Evolutionary conservation across 2,113 vertebrate species (phyloP), one percentile per base, ranked within the genome.

Genomic region (Turdus rufiventris): DNA sequence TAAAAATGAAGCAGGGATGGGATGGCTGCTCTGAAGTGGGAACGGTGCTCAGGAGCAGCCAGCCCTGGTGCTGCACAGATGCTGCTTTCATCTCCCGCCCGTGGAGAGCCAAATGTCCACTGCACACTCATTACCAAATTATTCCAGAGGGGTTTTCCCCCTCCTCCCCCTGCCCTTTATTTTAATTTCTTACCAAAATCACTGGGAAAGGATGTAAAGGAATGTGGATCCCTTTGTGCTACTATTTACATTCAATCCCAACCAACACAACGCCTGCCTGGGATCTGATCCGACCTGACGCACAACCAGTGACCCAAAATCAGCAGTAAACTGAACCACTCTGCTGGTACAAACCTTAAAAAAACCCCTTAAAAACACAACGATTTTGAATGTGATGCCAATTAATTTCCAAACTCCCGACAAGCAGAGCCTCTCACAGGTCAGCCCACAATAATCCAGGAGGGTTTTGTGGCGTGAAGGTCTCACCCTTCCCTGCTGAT

Each of bases 381-480:
- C 34, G 33, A 9, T 26, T 66, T n/a, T 5, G 26, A 79, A 29
- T 0, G 1, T 0, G 2, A 10, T 9, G 15, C 11, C 29, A 78
- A 87, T 31, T 9, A 31, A 18, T 83, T 65, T 51, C 45, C 78
- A 7, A 48, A 3, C 18, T 48, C 13, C 48, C 63, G 14, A 9
- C 21, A 17, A 31, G 24, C 10, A 17, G 76, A 80, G 21, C 6
- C 18, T 42, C 34, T 61, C 18, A 14, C 45, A 18, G 71, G 26
- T 19, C 19, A 62, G 54, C 19, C 12, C 34, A 1, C 36, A 21
- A 6, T 13, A 33, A 42, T 17, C 24, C 1, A 0, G 53, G 57
- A 5, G 54, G 3, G 25, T 42, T 84, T 43, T 18, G 54, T 0
- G 4, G 19, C 1, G 4, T 5, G 20, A 36, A 3, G 1, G 2